These are phyloP conservation scores for Pteronotus mesoamericanus DNA, from an alignment of 2,797 vertebrate species.

Conservation along the genomic window DNA sequence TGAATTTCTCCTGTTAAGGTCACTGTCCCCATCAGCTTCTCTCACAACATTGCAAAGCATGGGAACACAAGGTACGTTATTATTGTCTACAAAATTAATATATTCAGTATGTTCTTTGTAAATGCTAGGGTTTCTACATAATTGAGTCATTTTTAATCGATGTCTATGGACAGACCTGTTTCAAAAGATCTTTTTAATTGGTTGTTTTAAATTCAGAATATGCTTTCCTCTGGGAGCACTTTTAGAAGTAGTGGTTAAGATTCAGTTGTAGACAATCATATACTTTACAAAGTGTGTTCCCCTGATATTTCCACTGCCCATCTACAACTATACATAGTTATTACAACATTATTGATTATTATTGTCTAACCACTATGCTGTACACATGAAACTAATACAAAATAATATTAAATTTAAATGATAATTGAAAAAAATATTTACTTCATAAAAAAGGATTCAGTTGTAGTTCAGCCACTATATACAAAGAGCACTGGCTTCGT, in stretches of 20 bases:
- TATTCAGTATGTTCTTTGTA: not conserved
- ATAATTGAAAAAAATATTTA: not conserved
- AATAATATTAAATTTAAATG: not conserved
- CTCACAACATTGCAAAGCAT: not conserved
- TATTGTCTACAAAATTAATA: not conserved
- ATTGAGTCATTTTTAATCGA: not conserved
- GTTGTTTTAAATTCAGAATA: not conserved
- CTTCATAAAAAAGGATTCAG: not conserved
- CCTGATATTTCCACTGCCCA: not conserved
- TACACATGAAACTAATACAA: not conserved
- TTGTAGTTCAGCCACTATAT: not conserved
- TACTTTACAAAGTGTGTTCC: not conserved
- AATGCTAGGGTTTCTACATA: not conserved
- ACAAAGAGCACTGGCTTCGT: not conserved
- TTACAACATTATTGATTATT: not conserved
- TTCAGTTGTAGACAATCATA: not conserved
- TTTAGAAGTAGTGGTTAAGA: not conserved
- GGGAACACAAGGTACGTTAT: not conserved
- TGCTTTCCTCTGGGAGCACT: not conserved
- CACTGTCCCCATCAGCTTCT: not conserved
- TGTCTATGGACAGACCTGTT: not conserved
- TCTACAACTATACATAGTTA: not conserved
- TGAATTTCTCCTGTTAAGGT: not conserved
- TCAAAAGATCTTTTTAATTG: not conserved
- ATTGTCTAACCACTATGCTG: not conserved